Base-by-base conservation (phyloP, 2,113 vertebrate genomes). In the Cavia aperea region DNA sequence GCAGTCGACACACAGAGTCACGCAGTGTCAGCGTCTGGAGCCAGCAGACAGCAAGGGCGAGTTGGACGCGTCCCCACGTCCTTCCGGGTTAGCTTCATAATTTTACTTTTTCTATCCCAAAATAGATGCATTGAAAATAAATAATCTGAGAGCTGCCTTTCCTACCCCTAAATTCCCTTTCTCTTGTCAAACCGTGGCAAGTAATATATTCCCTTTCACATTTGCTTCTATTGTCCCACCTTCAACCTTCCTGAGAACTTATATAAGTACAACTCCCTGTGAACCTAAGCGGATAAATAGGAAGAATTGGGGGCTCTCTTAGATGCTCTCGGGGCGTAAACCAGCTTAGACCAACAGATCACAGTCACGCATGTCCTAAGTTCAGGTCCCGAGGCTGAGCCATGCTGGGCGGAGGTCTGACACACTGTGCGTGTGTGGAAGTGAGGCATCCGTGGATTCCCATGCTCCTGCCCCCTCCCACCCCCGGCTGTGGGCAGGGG, bases 201-300 rank as follows among this genome's bases (percentile, higher is more conserved):
- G 84, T 89, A 60, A 54, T 33, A 46, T 58, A 63, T 92, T 91
- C 85, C 7, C 58, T 90, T 89, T 81, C 75, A 26, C 86, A 68
- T 91, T 82, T 86, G 93, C 86, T 58, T 63, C 88, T 88, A 1
- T 75, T 68, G 7, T 82, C 70, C 93, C 56, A 62, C 85, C 90
- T 81, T 94, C 92, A 94, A 92, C 49, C 39, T 75, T 87, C 70
- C 33, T 13, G 89, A 79, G 54, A 86, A 72, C 14, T 93, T 75
- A 89, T 70, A 62, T 81, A 87, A 87, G 23, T 66, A 58, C 63
- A 72, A 89, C 77, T 72, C 70, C 51, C 77, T 73, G 51, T 21
- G 49, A 92, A 90, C 70, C 29, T 51, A 93, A 79, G 39, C 58
- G 49, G 72, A 39, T 58, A 43, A 62, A 51, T 54, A 77, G 83